Conservation (phyloP, 2,888 invertebrate genomes). For the Myathropa florea region DNA sequence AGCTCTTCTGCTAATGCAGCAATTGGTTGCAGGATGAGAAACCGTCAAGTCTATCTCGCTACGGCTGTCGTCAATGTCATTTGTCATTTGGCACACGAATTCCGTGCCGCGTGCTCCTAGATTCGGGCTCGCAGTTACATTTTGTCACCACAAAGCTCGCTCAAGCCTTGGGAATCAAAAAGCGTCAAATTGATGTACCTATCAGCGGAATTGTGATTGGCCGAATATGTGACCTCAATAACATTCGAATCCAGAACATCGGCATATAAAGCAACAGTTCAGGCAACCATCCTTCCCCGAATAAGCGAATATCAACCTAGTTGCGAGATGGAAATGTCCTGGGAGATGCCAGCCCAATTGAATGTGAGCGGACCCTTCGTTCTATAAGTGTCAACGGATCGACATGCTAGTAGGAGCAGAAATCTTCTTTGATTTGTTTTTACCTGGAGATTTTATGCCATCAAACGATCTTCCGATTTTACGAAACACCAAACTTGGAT, state of each 20-base stretch:
- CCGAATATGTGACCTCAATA: not conserved
- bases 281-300: not conserved
- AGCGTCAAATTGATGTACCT: not conserved
- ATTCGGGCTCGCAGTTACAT: not conserved
- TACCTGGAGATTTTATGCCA: not conserved
- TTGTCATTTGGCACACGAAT: not conserved
- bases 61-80: slow-evolving; percentile 3
- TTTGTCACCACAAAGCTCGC: no score
- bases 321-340: not conserved
- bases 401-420: slow-evolving; percentile 21
- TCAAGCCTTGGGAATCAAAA: not conserved
- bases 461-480: slow-evolving; percentile 8
- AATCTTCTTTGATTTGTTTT: slow-evolving; percentile 1
- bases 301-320: slow-evolving; percentile 13
- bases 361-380: slow-evolving; percentile 17
- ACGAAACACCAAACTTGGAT: not conserved
- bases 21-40: not conserved
- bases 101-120: not conserved
- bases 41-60: not conserved
- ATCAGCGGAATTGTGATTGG: not conserved
- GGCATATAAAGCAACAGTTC: no score
- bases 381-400: not conserved
- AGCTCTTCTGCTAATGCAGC: not conserved
- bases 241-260: no score
- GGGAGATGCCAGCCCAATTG: not conserved